These are phyloP conservation scores for Prionailurus bengalensis DNA, from an alignment of 2,113 vertebrate species.

Conservation along the genomic window DNA sequence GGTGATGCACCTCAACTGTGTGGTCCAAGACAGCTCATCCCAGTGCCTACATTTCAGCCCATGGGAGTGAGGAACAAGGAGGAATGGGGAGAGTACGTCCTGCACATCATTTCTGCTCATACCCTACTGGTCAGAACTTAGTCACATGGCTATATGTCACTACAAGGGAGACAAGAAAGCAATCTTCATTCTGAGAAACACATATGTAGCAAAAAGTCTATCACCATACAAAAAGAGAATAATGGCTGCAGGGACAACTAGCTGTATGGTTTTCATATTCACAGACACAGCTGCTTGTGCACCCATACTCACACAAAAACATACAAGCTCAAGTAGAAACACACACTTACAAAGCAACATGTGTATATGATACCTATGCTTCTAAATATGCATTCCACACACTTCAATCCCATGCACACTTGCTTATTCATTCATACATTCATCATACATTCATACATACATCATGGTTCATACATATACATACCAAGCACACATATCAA, in stretches of 20 bases:
- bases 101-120: background rate
- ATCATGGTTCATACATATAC: background rate
- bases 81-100: no score
- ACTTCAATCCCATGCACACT: no score
- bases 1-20: background rate
- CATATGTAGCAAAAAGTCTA: background rate
- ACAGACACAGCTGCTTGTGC: background rate
- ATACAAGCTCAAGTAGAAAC: background rate
- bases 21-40: background rate
- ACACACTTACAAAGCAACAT: background rate
- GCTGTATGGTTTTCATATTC: background rate
- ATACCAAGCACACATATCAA: background rate
- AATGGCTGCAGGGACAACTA: background rate
- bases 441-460: no score
- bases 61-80: background rate
- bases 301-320: background rate
- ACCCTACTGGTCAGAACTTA: background rate
- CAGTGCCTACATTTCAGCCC: background rate
- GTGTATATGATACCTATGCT: background rate
- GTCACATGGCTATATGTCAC: background rate
- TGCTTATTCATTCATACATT: background rate
- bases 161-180: background rate
- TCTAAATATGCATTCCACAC: background rate
- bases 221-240: background rate
- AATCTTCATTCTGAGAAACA: background rate